Evolutionary conservation across 2,888 invertebrate species (phyloP).

Genomic region (Tupiocoris notatus): DNA sequence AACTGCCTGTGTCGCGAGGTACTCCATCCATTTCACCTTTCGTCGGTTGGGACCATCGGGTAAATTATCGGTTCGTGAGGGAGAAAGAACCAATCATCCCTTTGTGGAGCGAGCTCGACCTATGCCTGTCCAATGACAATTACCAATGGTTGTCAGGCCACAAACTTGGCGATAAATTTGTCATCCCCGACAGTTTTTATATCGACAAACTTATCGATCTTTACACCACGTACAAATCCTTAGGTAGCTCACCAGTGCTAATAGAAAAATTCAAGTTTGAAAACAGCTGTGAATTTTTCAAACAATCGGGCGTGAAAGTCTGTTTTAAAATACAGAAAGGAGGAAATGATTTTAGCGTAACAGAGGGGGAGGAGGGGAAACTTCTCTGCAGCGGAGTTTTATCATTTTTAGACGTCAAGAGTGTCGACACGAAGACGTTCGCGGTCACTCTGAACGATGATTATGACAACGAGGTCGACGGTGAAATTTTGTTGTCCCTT

Average conservation of each 20-base stretch:
- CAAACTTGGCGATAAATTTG: slow-evolving; percentile 7
- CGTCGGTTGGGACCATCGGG: slow-evolving; percentile 52
- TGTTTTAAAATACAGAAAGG: background rate
- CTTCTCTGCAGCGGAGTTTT: background rate
- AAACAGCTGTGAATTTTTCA: background rate
- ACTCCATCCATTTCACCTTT: slow-evolving; percentile 53
- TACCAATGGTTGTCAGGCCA: background rate
- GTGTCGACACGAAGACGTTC: background rate
- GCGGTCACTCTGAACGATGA: background rate
- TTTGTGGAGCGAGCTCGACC: background rate
- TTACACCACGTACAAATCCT: slow-evolving; percentile 3
- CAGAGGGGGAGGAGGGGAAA: background rate
- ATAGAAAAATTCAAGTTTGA: slow-evolving; percentile 10
- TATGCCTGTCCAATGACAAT: background rate
- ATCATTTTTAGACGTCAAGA: background rate
- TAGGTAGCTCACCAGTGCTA: background rate
- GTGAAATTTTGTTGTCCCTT: background rate
- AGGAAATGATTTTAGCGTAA: background rate
- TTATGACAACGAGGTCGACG: background rate
- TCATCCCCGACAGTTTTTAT: slow-evolving; percentile 19
- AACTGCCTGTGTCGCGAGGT: slow-evolving; percentile 59
- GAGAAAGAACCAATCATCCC: background rate
- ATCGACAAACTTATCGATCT: background rate
- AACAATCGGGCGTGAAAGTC: background rate
- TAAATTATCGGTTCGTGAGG: slow-evolving; percentile 4